Conservation (phyloP, 2,888 invertebrate genomes). For the Tenthredo scrophulariae region DNA sequence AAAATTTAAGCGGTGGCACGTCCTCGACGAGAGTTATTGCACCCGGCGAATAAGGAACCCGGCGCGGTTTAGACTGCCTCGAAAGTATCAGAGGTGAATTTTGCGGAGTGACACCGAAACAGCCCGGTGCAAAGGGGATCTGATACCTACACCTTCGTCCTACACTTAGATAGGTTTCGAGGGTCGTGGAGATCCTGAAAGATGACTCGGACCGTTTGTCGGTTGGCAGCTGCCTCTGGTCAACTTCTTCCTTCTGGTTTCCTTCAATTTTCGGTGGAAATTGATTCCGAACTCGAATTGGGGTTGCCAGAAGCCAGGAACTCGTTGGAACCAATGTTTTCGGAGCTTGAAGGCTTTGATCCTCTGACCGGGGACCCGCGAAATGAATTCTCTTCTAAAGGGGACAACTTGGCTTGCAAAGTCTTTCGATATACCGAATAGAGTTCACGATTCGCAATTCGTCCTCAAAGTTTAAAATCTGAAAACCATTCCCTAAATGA, state of each 20-base stretch:
- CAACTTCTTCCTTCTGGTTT: constrained; percentile 1
- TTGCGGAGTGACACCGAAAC: not conserved
- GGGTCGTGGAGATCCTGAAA: not conserved
- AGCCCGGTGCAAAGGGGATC: not conserved
- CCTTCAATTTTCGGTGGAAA: constrained; percentile 31
- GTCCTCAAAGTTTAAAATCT: not conserved
- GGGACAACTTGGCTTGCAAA: not conserved
- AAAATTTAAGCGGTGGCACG: constrained; percentile 2
- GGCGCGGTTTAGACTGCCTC: not conserved
- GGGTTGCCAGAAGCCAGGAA: constrained; percentile 16
- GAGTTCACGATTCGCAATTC: not conserved
- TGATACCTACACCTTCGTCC: not conserved
- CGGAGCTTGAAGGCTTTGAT: constrained; percentile 25
- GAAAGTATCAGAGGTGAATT: not conserved
- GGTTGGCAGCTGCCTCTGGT: constrained; percentile 29
- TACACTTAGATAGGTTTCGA: not conserved
- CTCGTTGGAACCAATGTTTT: constrained; percentile 31
- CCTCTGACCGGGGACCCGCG: constrained; percentile 13
- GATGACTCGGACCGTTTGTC: not conserved
- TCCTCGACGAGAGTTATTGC: not conserved
- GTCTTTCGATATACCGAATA: not conserved
- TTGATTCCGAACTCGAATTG: constrained; percentile 38
- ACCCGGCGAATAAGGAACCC: too few species aligned
- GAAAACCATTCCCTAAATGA: not conserved
- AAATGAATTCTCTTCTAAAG: constrained; percentile 15